Conservation (phyloP, 30 jellyfish, hydroid and myxozoan genomes). For the Hydra vulgaris region DNA sequence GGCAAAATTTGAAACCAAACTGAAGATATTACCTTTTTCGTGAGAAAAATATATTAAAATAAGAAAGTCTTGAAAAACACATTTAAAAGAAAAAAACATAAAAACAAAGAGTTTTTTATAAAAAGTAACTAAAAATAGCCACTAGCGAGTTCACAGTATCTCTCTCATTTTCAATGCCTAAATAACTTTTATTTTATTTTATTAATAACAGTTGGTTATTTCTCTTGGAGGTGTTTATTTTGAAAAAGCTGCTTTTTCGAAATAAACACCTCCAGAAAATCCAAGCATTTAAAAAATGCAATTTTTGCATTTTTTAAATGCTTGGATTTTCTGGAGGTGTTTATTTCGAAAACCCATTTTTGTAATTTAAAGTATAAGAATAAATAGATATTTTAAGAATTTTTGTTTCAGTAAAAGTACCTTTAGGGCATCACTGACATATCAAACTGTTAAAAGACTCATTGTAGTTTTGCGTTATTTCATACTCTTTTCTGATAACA, state of each 20-base stretch:
- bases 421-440: neutral
- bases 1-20: neutral
- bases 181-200: no score
- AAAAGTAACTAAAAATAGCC: no score
- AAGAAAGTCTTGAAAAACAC: neutral
- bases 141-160: no score
- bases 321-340: no score
- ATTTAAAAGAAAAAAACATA: no score
- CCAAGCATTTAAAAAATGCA: neutral
- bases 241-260: no score
- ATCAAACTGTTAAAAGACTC: neutral
- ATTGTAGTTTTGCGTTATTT: neutral
- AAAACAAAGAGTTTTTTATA: no score
- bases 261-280: no score
- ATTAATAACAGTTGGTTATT: no score
- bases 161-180: no score
- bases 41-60: neutral
- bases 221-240: no score
- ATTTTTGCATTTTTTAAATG: no score
- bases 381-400: neutral
- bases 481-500: neutral
- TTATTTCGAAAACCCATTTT: neutral
- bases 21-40: neutral
- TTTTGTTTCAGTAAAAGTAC: neutral
- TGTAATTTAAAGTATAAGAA: neutral